Conservation (phyloP, 2,113 vertebrate genomes). For the Cephalopholis sonnerati region DNA sequence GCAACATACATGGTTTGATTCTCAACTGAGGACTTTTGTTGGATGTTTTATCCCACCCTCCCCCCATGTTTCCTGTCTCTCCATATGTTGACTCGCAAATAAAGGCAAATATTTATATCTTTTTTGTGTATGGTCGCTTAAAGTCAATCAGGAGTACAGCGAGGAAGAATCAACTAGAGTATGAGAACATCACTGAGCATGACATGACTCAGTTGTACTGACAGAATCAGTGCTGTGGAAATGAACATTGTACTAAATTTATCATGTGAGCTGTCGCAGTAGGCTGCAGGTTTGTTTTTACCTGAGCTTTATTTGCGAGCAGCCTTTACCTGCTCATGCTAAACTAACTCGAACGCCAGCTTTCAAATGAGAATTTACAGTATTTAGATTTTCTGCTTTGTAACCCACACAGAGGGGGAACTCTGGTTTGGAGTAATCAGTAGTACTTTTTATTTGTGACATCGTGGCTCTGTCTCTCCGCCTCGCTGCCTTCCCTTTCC, state of each 20-base stretch:
- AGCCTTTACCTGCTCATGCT: not conserved
- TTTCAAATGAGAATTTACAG: not conserved
- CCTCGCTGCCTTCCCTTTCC: constrained; percentile 23
- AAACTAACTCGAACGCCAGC: not conserved
- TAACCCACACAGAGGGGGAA: not conserved
- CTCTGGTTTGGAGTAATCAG: constrained; percentile 48
- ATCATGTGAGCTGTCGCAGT: not conserved
- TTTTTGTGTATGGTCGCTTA: too few species aligned
- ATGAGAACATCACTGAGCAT: not conserved
- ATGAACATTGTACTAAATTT: not conserved
- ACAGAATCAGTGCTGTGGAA: not conserved
- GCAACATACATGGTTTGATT: not conserved
- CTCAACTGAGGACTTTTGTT: too few species aligned
- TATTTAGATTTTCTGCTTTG: not conserved
- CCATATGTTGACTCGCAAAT: too few species aligned
- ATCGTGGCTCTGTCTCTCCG: not conserved
- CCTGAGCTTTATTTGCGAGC: not conserved
- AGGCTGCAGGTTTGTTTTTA: too few species aligned
- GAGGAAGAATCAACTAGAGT: not conserved
- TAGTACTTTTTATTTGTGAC: constrained; percentile 49
- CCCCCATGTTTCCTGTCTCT: too few species aligned
- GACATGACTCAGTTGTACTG: too few species aligned
- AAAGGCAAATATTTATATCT: too few species aligned
- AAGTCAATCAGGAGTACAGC: not conserved
- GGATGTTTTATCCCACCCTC: too few species aligned